Conservation (phyloP, 2,888 invertebrate species). For the Ceratothoa steindachneri region DNA sequence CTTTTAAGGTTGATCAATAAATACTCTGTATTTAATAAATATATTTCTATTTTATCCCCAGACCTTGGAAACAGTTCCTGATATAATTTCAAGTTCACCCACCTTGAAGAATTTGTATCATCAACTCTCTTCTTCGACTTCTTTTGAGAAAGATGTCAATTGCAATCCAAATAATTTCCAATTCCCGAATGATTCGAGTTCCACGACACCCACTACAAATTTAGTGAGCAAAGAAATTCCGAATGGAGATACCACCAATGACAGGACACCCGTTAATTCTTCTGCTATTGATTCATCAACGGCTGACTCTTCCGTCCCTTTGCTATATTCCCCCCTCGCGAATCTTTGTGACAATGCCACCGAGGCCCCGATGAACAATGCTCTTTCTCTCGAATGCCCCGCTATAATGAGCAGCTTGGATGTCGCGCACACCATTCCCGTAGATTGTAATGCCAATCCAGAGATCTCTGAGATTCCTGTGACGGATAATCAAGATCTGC, state of each 20-base stretch:
- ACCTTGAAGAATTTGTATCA: background rate
- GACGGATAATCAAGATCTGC: background rate
- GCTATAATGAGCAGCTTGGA: too few relatives aligned
- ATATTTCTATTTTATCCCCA: too few relatives aligned
- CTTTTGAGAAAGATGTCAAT: background rate
- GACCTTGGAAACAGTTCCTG: constrained; percentile 6
- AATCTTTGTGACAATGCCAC: too few relatives aligned
- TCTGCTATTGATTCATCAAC: background rate
- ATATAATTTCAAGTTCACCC: background rate
- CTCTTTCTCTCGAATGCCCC: too few relatives aligned
- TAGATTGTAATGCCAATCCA: background rate
- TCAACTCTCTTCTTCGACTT: background rate
- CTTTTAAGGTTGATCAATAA: too few relatives aligned
- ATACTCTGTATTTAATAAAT: too few relatives aligned
- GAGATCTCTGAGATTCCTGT: background rate
- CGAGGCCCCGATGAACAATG: too few relatives aligned
- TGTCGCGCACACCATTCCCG: too few relatives aligned
- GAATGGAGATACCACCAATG: background rate
- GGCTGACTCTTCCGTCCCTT: background rate
- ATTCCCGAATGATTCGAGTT: background rate
- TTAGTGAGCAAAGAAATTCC: background rate
- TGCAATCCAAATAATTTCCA: background rate
- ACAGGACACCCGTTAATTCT: background rate
- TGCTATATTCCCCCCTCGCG: too few relatives aligned
- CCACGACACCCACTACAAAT: background rate